Percentiles rank a stretch among this genome's conserved stretches.
These are phyloP conservation scores for Leuciscus idus DNA, from an alignment of 2,113 vertebrate species.

Conservation along the genomic window DNA sequence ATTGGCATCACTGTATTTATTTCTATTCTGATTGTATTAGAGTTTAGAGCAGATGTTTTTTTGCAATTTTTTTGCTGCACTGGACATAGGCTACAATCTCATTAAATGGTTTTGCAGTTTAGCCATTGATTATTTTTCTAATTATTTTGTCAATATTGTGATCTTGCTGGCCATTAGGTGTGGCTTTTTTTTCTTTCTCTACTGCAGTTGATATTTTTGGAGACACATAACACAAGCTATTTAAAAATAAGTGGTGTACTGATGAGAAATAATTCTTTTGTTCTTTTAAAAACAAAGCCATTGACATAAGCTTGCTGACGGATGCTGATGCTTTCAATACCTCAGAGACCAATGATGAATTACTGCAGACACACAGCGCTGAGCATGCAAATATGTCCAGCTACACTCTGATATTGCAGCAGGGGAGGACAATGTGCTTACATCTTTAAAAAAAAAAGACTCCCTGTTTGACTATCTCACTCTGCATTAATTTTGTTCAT, in stretches of 20 bases:
- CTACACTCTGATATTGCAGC: slow-evolving; percentile 54
- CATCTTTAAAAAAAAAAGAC: slow-evolving; percentile 65
- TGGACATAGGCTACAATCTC: slow-evolving; percentile 2
- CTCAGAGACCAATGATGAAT: slow-evolving; percentile 81
- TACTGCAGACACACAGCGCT: slow-evolving; percentile 82
- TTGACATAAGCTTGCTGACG: slow-evolving; percentile 79
- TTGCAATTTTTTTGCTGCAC: neutral
- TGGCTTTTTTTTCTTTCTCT: neutral
- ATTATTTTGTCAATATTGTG: neutral
- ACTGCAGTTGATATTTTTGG: slow-evolving; percentile 39
- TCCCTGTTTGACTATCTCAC: slow-evolving; percentile 37
- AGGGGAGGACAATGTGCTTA: slow-evolving; percentile 68
- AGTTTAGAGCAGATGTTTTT: neutral
- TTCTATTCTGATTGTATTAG: neutral
- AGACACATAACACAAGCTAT: slow-evolving; percentile 30
- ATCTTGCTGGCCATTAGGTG: slow-evolving; percentile 29
- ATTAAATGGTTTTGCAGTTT: slow-evolving; percentile 8
- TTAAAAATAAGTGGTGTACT: slow-evolving; percentile 52
- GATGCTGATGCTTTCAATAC: slow-evolving; percentile 80
- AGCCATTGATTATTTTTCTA: neutral
- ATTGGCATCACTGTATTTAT: neutral
- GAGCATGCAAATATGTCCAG: slow-evolving; percentile 78
- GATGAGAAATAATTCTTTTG: slow-evolving; percentile 60
- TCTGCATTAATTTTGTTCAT: slow-evolving; percentile 38
- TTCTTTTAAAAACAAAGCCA: slow-evolving; percentile 69